Conservation (phyloP, 2,113 vertebrate species). For the Nesogale talazaci region DNA sequence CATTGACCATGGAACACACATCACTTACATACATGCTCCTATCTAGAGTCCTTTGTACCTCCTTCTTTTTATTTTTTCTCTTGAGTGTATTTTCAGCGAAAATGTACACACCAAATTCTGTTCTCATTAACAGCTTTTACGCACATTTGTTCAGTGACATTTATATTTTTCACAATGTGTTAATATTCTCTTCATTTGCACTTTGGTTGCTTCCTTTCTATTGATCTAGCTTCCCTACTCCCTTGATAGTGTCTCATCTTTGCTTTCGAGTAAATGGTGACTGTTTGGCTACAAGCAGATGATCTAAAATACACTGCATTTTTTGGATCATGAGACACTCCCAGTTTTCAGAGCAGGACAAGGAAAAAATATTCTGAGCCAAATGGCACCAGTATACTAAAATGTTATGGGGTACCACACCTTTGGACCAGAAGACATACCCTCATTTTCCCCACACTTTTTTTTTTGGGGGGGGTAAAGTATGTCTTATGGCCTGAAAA, state of each 20-base stretch:
- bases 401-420: no score
- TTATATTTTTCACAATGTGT: not conserved
- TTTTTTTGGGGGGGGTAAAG: no score
- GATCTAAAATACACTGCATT: not conserved
- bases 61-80: not conserved
- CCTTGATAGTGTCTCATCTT: not conserved
- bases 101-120: not conserved
- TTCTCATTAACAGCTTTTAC: not conserved
- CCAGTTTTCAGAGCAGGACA: no score
- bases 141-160: not conserved
- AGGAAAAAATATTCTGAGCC: not conserved
- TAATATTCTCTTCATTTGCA: not conserved
- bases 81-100: not conserved
- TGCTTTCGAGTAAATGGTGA: not conserved
- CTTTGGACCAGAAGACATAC: no score
- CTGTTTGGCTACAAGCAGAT: not conserved
- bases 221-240: not conserved
- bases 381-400: no score
- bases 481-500: no score
- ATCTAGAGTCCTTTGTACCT: not conserved
- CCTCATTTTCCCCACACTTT: no score
- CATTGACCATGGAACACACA: accelerated
- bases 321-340: no score
- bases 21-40: accelerated
- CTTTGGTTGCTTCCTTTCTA: not conserved